Conservation (phyloP, 2,113 vertebrate genomes). For the Eclectus roratus region DNA sequence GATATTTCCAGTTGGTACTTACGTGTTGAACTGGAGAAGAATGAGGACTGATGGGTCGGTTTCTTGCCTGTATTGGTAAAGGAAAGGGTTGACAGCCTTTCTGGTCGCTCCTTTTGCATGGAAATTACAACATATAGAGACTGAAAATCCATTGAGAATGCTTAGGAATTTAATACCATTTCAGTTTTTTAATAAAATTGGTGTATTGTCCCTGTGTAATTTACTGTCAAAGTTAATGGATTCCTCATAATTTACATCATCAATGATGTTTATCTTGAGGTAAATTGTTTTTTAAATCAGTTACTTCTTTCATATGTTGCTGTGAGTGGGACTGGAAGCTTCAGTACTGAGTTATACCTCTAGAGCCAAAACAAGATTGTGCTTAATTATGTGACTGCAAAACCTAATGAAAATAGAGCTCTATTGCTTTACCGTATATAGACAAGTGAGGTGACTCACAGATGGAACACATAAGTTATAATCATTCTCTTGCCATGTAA, state of each 20-base stretch:
- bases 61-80: neutral
- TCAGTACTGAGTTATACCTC: neutral
- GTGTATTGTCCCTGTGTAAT: neutral
- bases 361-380: neutral
- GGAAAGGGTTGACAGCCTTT: neutral
- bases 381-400: neutral
- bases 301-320: neutral
- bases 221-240: neutral
- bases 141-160: neutral
- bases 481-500: neutral
- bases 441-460: neutral
- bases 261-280: neutral
- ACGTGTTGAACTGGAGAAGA: neutral
- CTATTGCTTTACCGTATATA: rapidly evolving
- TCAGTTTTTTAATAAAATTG: neutral
- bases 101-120: neutral
- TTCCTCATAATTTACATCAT: neutral
- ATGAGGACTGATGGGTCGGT: neutral
- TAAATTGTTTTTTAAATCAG: neutral
- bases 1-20: neutral
- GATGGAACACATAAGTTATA: neutral
- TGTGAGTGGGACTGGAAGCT: neutral
- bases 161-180: neutral
- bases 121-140: neutral
- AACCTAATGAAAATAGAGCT: neutral